Conservation (phyloP, 2,888 invertebrate genomes). For the Ophion ellenae region DNA sequence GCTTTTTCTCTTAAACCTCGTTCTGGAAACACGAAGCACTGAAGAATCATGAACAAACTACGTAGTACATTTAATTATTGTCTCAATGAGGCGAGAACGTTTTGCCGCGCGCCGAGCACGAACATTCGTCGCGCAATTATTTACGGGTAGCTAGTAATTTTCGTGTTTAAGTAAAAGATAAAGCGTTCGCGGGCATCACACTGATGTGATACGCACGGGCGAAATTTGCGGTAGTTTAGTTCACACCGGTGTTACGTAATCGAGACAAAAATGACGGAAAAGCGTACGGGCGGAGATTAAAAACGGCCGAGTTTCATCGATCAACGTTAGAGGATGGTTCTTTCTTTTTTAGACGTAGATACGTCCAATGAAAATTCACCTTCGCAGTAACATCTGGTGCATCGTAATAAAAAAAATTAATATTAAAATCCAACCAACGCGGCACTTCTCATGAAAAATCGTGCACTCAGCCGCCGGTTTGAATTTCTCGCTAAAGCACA, state of each 20-base stretch:
- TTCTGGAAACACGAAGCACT: slow-evolving; percentile 24
- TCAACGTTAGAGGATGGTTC: neutral
- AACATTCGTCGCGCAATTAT: slow-evolving; percentile 41
- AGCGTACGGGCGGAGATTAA: slow-evolving; percentile 3
- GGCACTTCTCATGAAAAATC: neutral
- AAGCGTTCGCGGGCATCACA: slow-evolving; percentile 22
- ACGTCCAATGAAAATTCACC: neutral
- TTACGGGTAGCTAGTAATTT: slow-evolving; percentile 21
- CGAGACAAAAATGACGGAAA: neutral
- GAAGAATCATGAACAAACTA: slow-evolving; percentile 33
- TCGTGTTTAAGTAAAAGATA: slow-evolving; percentile 39
- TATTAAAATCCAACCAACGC: neutral
- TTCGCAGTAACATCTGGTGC: neutral
- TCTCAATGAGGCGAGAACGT: slow-evolving; percentile 1
- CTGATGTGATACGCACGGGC: slow-evolving; percentile 24
- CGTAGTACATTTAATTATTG: slow-evolving; percentile 33
- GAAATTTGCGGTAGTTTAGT: slow-evolving; percentile 20
- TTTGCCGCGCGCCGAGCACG: neutral
- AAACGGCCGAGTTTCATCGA: neutral
- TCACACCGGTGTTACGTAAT: slow-evolving; percentile 31
- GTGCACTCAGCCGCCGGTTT: too few species aligned
- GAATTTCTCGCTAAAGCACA: too few species aligned
- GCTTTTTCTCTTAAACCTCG: neutral
- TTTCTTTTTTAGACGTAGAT: neutral
- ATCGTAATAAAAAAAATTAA: neutral